These are phyloP conservation scores for Asbolus verrucosus DNA, from an alignment of 1,140 invertebrate species.

Conservation along the genomic window DNA sequence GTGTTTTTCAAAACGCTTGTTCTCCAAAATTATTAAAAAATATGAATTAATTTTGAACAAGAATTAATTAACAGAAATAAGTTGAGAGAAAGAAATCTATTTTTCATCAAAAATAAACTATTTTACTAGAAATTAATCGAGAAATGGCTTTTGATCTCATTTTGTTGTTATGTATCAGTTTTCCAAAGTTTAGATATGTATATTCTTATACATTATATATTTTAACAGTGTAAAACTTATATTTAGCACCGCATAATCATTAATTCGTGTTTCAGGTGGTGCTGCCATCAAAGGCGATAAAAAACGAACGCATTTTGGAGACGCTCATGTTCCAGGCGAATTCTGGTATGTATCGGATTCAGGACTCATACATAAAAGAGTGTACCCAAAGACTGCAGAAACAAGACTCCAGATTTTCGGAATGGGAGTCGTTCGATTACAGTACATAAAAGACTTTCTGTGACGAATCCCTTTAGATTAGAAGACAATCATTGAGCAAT, in stretches of 20 bases:
- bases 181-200: no score
- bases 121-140: no score
- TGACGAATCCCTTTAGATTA: constrained; percentile 45
- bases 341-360: constrained; percentile 91
- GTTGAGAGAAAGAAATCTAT: no score
- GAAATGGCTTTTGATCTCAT: no score
- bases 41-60: no score
- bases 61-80: no score
- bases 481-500: constrained; percentile 53
- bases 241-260: not conserved
- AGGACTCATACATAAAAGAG: constrained; percentile 87
- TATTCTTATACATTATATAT: no score
- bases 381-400: constrained; percentile 88
- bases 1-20: no score
- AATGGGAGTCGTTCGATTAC: constrained; percentile 84
- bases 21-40: no score
- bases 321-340: constrained; percentile 94
- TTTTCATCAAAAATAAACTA: no score
- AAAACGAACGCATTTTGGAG: constrained; percentile 91
- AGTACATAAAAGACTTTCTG: constrained; percentile 64
- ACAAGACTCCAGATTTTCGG: constrained; percentile 85
- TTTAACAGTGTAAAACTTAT: not conserved
- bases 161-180: no score
- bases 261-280: constrained; percentile 74
- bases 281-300: constrained; percentile 91